Percentiles rank a stretch among this genome's conserved stretches.
Conservation (phyloP, 2,113 vertebrate genomes). For the Trichechus manatus region DNA sequence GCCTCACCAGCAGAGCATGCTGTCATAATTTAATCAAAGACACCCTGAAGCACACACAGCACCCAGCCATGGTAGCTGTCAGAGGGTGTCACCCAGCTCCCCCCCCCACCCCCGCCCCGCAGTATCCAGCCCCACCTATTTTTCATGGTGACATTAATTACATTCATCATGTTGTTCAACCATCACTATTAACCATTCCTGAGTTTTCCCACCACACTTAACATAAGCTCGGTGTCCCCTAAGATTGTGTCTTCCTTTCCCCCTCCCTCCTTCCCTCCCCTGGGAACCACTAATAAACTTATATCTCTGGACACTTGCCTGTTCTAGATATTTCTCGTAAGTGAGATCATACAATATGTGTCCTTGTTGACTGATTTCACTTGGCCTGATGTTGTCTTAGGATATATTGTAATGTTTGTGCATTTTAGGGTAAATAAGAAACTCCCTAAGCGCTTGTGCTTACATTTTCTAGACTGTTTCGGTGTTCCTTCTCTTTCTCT, state of each 20-base stretch:
- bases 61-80: neutral
- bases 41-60: too few relatives aligned
- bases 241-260: neutral
- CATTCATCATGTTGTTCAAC: neutral
- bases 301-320: neutral
- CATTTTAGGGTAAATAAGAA: neutral
- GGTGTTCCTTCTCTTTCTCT: neutral
- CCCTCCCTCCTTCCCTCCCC: neutral
- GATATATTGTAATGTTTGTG: neutral
- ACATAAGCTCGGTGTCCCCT: neutral
- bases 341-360: neutral
- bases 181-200: neutral
- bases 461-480: neutral
- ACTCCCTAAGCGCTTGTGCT: neutral
- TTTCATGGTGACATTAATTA: too few relatives aligned
- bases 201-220: neutral
- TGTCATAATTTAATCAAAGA: neutral
- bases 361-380: neutral
- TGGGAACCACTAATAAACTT: neutral
- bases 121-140: too few relatives aligned
- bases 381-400: neutral
- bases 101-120: too few relatives aligned
- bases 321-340: neutral
- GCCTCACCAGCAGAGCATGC: rapidly evolving
- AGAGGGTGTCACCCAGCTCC: neutral